phyloP scores from a whole-genome alignment of 2,888 invertebrate genomes.

The Limenitis camilla region DNA sequence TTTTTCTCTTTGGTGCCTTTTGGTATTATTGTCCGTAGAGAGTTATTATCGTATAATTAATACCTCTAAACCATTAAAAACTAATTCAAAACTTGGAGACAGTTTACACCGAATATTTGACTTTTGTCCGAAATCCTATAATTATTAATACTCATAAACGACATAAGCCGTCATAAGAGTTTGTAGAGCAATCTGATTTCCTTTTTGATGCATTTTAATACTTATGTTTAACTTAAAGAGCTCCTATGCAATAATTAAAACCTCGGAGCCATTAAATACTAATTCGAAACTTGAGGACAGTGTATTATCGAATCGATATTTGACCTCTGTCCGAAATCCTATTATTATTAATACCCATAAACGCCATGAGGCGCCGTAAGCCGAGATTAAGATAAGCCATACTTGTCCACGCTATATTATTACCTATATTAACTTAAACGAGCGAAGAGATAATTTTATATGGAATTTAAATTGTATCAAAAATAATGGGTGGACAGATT shows the following conservation, averaged over 20 bases:
- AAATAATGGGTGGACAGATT: constrained; percentile 49
- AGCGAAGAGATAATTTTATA: constrained; percentile 45
- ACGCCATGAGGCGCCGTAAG: constrained; percentile 54
- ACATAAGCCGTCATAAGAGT: constrained; percentile 50
- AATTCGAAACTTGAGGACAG: constrained; percentile 9
- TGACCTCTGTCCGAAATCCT: constrained; percentile 62
- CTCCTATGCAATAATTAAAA: too few relatives aligned
- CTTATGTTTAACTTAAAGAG: too few relatives aligned
- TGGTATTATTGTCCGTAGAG: too few relatives aligned
- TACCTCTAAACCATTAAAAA: neutral
- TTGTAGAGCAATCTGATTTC: too few relatives aligned
- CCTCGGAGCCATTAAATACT: neutral
- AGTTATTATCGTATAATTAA: too few relatives aligned
- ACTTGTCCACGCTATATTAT: constrained; percentile 60
- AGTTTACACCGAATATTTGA: constrained; percentile 39
- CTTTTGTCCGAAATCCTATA: constrained; percentile 62
- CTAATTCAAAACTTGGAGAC: constrained; percentile 4
- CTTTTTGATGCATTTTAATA: too few relatives aligned
- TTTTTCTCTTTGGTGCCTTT: too few relatives aligned
- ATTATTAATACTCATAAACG: constrained; percentile 55
- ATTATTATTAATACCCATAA: constrained; percentile 60
- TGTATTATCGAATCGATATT: constrained; percentile 38
- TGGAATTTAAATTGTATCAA: constrained; percentile 66
- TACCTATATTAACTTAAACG: constrained; percentile 53
- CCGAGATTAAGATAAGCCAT: constrained; percentile 63